Percentiles rank a stretch among this genome's conserved stretches.
phyloP scores from a whole-genome alignment of 2,113 vertebrate genomes.

The Cavia aperea region DNA sequence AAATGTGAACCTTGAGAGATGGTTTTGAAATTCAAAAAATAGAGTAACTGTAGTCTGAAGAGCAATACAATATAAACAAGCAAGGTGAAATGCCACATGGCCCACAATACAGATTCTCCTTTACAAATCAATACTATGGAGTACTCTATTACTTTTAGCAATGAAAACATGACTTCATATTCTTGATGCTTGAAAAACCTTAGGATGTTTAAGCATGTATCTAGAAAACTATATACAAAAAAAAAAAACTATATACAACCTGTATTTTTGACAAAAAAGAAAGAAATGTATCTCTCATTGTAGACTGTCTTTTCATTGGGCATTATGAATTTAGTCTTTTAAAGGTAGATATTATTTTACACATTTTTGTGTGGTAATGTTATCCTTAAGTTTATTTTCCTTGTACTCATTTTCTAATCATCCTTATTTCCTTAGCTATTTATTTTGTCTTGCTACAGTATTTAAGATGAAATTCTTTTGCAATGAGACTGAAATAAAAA shows the following conservation, averaged over 20 bases:
- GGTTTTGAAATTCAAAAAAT: neutral
- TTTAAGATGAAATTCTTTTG: neutral
- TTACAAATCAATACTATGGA: constrained; percentile 27
- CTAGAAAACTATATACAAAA: neutral
- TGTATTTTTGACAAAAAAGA: neutral
- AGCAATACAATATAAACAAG: neutral
- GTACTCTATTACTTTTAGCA: neutral
- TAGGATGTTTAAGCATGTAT: neutral
- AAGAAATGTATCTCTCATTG: neutral
- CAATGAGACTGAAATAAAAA: constrained; percentile 18
- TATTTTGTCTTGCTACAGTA: neutral
- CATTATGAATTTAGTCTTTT: neutral
- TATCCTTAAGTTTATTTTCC: neutral
- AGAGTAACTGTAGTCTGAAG: neutral
- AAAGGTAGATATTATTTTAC: neutral
- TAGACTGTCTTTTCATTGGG: neutral
- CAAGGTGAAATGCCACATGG: neutral
- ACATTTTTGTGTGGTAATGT: neutral
- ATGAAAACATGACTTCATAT: neutral
- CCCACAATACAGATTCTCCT: neutral
- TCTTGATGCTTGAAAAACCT: neutral
- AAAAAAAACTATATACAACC: neutral
- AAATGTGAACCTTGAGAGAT: neutral
- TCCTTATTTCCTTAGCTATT: constrained; percentile 11
- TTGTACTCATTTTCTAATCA: constrained; percentile 13